phyloP scores from a whole-genome alignment of 2,113 vertebrate species.

The Ictidomys tridecemlineatus region DNA sequence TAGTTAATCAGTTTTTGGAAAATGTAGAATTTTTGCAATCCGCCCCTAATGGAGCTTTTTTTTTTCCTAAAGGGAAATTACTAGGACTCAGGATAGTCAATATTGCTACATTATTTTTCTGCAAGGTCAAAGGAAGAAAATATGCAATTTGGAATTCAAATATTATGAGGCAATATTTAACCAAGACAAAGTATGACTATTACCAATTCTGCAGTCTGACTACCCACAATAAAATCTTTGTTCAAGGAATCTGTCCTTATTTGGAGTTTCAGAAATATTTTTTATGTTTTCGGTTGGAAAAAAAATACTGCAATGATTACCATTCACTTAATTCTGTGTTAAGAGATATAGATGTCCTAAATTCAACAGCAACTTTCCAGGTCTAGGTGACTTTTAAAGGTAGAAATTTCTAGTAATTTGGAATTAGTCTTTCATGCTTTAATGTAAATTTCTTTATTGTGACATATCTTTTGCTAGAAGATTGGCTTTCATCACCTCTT shows the following conservation, averaged over 20 bases:
- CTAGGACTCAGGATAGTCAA: neutral
- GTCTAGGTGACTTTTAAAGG: neutral
- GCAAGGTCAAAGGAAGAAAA: slow-evolving; percentile 72
- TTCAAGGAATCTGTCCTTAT: slow-evolving; percentile 40
- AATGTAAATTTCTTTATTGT: neutral
- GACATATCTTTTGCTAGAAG: neutral
- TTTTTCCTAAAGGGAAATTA: neutral
- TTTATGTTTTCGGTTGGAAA: slow-evolving; percentile 44
- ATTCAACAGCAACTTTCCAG: neutral
- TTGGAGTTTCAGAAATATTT: slow-evolving; percentile 24
- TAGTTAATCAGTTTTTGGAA: slow-evolving; percentile 11
- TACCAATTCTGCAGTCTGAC: slow-evolving; percentile 54
- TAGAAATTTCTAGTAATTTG: neutral
- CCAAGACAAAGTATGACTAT: slow-evolving; percentile 65
- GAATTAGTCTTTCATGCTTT: neutral
- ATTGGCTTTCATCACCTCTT: neutral
- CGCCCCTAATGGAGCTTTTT: neutral
- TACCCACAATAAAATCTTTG: neutral
- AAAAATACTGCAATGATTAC: neutral
- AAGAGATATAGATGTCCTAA: neutral
- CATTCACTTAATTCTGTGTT: slow-evolving; percentile 15
- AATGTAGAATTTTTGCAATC: neutral
- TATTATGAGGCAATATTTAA: slow-evolving; percentile 71
- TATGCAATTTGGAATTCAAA: slow-evolving; percentile 66
- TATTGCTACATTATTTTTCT: slow-evolving; percentile 76